phyloP scores from a whole-genome alignment of 2,113 vertebrate genomes.

The Seriola rivoliana region DNA sequence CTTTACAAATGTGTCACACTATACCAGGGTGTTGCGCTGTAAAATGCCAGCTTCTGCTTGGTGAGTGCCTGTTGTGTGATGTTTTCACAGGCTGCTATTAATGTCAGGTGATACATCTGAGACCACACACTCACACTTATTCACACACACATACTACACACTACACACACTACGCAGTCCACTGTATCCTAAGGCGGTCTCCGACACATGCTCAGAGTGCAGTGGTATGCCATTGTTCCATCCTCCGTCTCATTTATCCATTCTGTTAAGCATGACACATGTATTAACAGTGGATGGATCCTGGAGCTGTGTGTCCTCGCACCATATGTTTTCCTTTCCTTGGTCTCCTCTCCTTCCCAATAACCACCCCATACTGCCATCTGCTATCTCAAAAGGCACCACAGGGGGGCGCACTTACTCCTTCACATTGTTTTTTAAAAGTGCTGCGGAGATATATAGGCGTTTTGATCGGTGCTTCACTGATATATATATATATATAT shows the following conservation, averaged over 20 bases:
- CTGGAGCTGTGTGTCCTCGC: slow-evolving; percentile 84
- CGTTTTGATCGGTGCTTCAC: not conserved
- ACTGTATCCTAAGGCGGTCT: slow-evolving; percentile 65
- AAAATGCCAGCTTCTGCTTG: slow-evolving; percentile 45
- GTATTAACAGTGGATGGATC: slow-evolving; percentile 85
- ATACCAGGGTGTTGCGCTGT: slow-evolving; percentile 17
- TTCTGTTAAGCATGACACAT: slow-evolving; percentile 86
- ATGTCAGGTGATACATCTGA: slow-evolving; percentile 63
- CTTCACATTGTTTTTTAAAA: not conserved
- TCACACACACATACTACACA: slow-evolving; percentile 56
- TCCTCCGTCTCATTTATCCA: slow-evolving; percentile 83
- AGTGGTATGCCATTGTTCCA: slow-evolving; percentile 78
- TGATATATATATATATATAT: not conserved
- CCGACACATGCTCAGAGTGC: slow-evolving; percentile 75
- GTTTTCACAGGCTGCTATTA: slow-evolving; percentile 58
- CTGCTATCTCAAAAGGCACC: slow-evolving; percentile 55
- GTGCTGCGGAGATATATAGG: not conserved
- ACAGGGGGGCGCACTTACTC: slow-evolving; percentile 72
- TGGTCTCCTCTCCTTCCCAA: slow-evolving; percentile 64
- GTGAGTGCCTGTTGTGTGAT: slow-evolving; percentile 33
- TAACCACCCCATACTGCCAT: slow-evolving; percentile 25
- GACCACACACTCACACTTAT: slow-evolving; percentile 48
- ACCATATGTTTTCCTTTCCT: slow-evolving; percentile 82
- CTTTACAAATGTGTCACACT: slow-evolving; percentile 10
- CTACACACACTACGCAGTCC: slow-evolving; percentile 58